Conservation (phyloP, 1,140 invertebrate species). For the Cydia fagiglandana region DNA sequence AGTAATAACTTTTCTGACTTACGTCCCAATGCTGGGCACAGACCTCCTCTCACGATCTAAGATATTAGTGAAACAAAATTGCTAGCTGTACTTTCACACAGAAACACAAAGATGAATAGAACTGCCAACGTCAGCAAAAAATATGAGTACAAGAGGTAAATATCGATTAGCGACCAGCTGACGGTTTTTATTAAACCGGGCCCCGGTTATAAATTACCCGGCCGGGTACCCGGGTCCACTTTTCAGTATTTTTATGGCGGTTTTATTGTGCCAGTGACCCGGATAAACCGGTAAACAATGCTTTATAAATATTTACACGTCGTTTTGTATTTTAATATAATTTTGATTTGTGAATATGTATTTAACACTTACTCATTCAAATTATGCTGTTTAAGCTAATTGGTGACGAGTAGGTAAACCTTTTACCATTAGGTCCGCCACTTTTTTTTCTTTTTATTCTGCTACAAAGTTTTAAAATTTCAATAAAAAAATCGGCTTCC, state of each 20-base stretch:
- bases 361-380: too few species aligned
- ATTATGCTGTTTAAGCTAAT: too few species aligned
- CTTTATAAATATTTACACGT: conserved; percentile 4
- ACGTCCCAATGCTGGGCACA: too few species aligned
- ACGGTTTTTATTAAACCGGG: conserved; percentile 26
- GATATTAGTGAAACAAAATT: too few species aligned
- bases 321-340: neutral
- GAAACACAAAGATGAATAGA: conserved; percentile 5
- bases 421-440: too few species aligned
- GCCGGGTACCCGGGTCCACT: conserved; percentile 20
- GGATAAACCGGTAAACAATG: conserved; percentile 15
- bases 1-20: too few species aligned
- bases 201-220: conserved; percentile 20
- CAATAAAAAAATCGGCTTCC: too few species aligned
- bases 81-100: neutral
- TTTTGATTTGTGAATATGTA: neutral
- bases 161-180: conserved; percentile 29
- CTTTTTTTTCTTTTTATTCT: too few species aligned
- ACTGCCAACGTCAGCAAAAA: conserved; percentile 30
- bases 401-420: too few species aligned
- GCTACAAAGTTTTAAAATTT: too few species aligned
- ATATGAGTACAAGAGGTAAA: conserved; percentile 28
- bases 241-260: conserved; percentile 15
- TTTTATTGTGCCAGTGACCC: conserved; percentile 13
- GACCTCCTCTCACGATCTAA: too few species aligned